phyloP scores from a whole-genome alignment of 2,888 invertebrate species.

The Parnassius smintheus region DNA sequence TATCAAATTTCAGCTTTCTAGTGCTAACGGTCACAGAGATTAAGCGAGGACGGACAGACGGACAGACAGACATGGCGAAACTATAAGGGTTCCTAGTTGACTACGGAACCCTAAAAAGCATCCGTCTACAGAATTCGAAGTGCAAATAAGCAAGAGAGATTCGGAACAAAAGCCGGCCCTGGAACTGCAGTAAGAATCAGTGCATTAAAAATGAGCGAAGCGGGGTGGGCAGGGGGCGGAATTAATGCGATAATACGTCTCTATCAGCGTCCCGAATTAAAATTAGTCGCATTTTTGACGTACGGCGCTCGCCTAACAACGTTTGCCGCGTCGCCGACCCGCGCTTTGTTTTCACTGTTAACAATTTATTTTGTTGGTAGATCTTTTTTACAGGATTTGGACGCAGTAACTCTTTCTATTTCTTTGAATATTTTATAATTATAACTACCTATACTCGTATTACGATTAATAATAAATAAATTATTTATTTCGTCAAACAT shows the following conservation, averaged over 20 bases:
- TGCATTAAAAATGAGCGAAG: constrained; percentile 22
- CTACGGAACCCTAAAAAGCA: too few relatives aligned
- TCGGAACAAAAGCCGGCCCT: constrained; percentile 3
- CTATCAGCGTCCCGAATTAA: constrained; percentile 53
- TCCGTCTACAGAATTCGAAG: not conserved
- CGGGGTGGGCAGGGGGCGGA: constrained; percentile 42
- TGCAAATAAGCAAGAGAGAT: constrained; percentile 11
- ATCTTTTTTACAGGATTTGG: too few relatives aligned
- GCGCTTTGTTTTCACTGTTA: constrained; percentile 8
- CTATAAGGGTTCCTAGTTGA: too few relatives aligned
- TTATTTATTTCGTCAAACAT: too few relatives aligned
- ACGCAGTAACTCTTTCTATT: too few relatives aligned
- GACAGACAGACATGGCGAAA: too few relatives aligned
- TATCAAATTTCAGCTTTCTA: too few relatives aligned
- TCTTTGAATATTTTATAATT: too few relatives aligned
- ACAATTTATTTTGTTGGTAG: not conserved
- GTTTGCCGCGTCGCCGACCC: constrained; percentile 47
- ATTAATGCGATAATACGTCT: constrained; percentile 54
- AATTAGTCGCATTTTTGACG: constrained; percentile 67
- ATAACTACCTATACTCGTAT: too few relatives aligned
- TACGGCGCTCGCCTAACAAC: constrained; percentile 49
- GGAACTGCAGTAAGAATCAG: constrained; percentile 16
- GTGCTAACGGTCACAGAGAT: too few relatives aligned
- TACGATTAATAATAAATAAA: too few relatives aligned
- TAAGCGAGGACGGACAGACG: too few relatives aligned